Evolutionary conservation across 1,140 invertebrate species (phyloP), one percentile per base, ranked within the genome.

Genomic region (Bombus consobrinus): DNA sequence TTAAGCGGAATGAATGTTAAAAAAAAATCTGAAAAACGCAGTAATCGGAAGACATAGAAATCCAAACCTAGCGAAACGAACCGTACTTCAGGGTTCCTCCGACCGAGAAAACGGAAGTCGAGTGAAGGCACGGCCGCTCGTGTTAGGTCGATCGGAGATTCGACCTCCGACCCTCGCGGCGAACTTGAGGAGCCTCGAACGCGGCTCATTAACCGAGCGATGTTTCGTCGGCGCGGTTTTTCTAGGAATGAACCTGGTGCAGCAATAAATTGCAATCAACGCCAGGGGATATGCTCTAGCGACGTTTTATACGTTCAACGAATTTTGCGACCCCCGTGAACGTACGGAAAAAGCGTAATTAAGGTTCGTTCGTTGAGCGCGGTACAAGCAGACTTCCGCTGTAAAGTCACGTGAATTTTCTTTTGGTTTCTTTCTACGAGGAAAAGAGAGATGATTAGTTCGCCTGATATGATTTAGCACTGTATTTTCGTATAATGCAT

Each of bases 251-350:
- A 72, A 86, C 73, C 6, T 53, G 12, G 43, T 66, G 64, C 59
- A n/a, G 85, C 80, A 37, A 83, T 86, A 86, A 86, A 86, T 86
- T 71, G 80, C 85, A 86, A 86, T 86, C 85, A 86, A 66, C 71
- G 83, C n/a, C 43, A 25, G 47, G 8, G 59, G 71, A 74, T 41
- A 80, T 59, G 59, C 41, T 62, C 53, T n/a, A 22, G n/a, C 57
- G 59, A 34, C 28, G 53, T 81, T 81, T 80, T 62, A 85, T 73
- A 43, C 76, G 37, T 64, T 59, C 83, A 41, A n/a, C 43, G 83
- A 66, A 81, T 81, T 81, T 85, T 76, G 39, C 76, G 37, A 59
- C 25, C 34, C 28, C 47, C 82, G 2, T n/a, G 18, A 53, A 78
- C 47, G 25, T 22, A 72, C n/a, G 66, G 64, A 64, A 80, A 79